These are phyloP conservation scores for Ctenodactylus gundi DNA, from an alignment of 2,113 vertebrate genomes.

Conservation along the genomic window DNA sequence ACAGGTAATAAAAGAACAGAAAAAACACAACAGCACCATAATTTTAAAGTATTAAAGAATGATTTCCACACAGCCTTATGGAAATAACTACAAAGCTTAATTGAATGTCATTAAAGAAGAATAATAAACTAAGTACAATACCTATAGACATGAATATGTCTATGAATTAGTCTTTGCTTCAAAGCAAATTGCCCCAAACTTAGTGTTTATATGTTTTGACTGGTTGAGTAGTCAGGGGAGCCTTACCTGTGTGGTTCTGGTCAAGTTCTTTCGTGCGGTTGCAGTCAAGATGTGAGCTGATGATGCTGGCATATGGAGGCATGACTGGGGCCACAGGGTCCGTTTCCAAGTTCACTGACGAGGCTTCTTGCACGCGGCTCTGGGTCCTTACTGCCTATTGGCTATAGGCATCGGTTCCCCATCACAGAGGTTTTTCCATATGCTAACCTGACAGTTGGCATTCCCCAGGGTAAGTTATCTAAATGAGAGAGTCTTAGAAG, in stretches of 20 bases:
- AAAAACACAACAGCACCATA: background rate
- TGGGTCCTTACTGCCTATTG: background rate
- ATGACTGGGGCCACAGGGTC: background rate
- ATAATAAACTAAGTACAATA: background rate
- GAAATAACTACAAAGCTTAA: constrained; percentile 6
- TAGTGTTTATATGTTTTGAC: background rate
- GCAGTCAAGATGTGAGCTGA: background rate
- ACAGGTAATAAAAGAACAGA: background rate
- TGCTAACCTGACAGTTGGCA: background rate
- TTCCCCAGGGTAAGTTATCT: background rate
- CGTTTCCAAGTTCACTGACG: background rate
- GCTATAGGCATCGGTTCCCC: background rate
- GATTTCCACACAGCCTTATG: background rate
- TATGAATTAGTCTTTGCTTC: background rate
- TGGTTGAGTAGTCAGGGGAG: background rate
- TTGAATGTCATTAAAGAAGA: constrained; percentile 7
- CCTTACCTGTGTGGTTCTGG: background rate
- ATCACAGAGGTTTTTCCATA: background rate
- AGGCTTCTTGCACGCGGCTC: background rate
- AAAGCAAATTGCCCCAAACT: background rate
- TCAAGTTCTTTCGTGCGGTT: background rate
- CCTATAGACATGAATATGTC: background rate
- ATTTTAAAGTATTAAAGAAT: background rate
- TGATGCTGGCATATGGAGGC: background rate
- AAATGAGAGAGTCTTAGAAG: background rate